These are phyloP conservation scores for Homarus americanus DNA, from an alignment of 1,140 invertebrate species.

Conservation along the genomic window DNA sequence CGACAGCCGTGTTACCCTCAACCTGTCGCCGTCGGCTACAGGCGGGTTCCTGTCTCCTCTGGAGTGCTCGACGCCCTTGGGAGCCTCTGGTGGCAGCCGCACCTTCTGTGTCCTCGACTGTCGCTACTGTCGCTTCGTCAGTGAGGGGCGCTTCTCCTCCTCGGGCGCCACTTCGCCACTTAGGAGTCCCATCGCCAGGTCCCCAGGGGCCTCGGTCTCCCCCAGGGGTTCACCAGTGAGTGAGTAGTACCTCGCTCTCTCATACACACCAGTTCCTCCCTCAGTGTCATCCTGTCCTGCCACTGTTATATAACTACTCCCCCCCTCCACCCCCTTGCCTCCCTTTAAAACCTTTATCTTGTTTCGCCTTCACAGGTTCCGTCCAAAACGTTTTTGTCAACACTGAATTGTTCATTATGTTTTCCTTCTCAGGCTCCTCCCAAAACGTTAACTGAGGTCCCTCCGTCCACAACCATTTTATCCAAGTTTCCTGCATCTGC, in stretches of 20 bases:
- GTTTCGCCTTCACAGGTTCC: no score
- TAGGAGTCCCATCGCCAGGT: constrained; percentile 50
- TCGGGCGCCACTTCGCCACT: constrained; percentile 48
- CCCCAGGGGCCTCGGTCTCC: constrained; percentile 28
- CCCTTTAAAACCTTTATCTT: no score
- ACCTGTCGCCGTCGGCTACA: constrained; percentile 7
- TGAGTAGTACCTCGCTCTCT: constrained; percentile 16
- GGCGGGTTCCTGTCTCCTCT: constrained; percentile 54
- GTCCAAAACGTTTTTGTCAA: no score
- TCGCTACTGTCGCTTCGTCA: constrained; percentile 64
- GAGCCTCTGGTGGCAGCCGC: constrained; percentile 11
- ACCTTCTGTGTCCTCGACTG: constrained; percentile 63
- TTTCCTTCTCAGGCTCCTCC: no score
- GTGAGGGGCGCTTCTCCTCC: constrained; percentile 65
- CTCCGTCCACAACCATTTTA: no score
- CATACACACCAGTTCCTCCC: background rate
- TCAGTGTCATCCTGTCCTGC: no score
- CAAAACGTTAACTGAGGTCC: no score
- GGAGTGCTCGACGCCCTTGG: constrained; percentile 55
- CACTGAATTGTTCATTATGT: no score
- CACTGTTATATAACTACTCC: no score
- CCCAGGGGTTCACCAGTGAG: constrained; percentile 50
- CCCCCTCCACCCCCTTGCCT: no score
- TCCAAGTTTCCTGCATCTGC: no score
- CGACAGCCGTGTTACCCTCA: constrained; percentile 15